Percentiles rank a stretch among this genome's conserved stretches.
Evolutionary conservation across 2,797 vertebrate species (phyloP).

Genomic region (Forpus xanthops): DNA sequence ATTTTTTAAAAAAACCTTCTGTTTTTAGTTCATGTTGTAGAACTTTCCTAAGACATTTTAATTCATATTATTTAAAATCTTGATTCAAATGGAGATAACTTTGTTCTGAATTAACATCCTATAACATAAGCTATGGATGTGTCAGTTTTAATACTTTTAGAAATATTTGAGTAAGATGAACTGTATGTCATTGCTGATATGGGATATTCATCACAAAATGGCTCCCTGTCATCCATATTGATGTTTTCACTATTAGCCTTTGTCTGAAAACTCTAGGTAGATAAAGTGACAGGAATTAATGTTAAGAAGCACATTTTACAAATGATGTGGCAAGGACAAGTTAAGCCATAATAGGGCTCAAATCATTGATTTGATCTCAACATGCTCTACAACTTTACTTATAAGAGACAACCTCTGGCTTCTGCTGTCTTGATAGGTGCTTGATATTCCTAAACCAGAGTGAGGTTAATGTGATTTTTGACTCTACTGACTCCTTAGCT

Average conservation of each 20-base stretch:
- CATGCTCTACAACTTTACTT: not conserved
- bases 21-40: not conserved
- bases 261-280: not conserved
- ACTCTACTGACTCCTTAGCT: slow-evolving; percentile 6
- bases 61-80: not conserved
- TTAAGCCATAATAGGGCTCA: not conserved
- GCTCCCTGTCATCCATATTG: not conserved
- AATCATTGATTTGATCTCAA: slow-evolving; percentile 14
- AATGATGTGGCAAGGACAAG: not conserved
- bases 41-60: not conserved
- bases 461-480: slow-evolving; percentile 53
- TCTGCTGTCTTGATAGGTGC: not conserved
- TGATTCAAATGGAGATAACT: not conserved
- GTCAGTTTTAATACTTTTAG: not conserved
- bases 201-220: not conserved
- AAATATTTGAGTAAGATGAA: not conserved
- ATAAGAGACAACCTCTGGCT: not conserved
- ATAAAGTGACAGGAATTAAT: not conserved
- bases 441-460: slow-evolving; percentile 29
- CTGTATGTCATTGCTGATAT: not conserved
- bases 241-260: not conserved
- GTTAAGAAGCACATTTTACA: slow-evolving; percentile 7
- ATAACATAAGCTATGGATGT: not conserved
- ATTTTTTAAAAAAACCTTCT: not conserved
- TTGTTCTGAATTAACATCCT: not conserved